Percentiles rank a stretch among this genome's conserved stretches.
Conservation (phyloP, 2,888 invertebrate genomes). For the Lasius fuliginosus region DNA sequence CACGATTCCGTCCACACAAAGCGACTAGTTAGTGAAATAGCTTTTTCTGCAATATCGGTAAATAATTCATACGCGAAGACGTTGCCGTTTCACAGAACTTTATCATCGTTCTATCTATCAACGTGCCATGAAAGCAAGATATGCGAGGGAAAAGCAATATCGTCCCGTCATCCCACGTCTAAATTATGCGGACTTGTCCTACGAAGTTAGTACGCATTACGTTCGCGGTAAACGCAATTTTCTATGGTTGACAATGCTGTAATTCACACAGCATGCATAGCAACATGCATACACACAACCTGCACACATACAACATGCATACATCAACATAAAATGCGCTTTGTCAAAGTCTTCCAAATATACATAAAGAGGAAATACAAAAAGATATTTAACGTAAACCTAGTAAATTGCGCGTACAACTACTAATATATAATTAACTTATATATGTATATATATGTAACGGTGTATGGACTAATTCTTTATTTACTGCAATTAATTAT, state of each 20-base stretch:
- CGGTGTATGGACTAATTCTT: background rate
- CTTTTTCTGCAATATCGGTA: background rate
- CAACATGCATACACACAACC: too few relatives aligned
- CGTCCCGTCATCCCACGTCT: slow-evolving; percentile 33
- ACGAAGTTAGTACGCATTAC: slow-evolving; percentile 49
- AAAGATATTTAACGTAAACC: background rate
- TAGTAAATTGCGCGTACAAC: background rate
- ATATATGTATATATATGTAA: too few relatives aligned
- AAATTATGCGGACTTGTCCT: slow-evolving; percentile 59
- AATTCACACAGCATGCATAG: background rate
- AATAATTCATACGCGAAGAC: slow-evolving; percentile 49
- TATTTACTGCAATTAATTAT: background rate
- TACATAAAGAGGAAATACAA: background rate
- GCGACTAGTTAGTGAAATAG: slow-evolving; percentile 3
- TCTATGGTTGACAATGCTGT: slow-evolving; percentile 33
- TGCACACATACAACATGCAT: background rate
- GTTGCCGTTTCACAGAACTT: slow-evolving; percentile 33
- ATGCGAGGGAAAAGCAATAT: slow-evolving; percentile 55
- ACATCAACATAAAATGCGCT: background rate
- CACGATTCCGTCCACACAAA: background rate
- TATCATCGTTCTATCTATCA: slow-evolving; percentile 44
- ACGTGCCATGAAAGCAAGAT: slow-evolving; percentile 3
- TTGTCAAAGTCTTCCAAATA: background rate
- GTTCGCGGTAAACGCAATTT: slow-evolving; percentile 57
- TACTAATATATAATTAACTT: background rate